phyloP scores from a whole-genome alignment of 2,113 vertebrate species.

The Oenanthe oenanthe region DNA sequence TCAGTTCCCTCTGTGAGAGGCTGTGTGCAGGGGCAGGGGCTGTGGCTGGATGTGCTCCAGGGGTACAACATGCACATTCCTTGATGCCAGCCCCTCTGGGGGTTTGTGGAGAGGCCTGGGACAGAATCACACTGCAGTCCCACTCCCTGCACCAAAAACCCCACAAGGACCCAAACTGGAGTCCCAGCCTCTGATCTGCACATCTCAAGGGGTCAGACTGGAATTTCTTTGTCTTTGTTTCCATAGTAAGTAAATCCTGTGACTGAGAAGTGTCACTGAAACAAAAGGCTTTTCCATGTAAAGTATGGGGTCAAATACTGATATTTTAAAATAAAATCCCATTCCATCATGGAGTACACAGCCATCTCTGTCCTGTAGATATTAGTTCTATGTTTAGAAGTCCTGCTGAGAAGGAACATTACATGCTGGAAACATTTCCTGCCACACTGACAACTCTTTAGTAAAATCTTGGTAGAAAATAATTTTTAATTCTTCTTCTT shows the following conservation, averaged over 20 bases:
- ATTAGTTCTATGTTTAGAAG: not conserved
- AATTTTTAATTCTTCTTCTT: not conserved
- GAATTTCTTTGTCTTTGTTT: not conserved
- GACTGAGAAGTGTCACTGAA: not conserved
- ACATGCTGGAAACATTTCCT: not conserved
- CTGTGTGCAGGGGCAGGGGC: not conserved
- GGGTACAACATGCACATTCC: not conserved
- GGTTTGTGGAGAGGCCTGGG: not conserved
- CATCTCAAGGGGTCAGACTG: not conserved
- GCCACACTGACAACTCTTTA: not conserved
- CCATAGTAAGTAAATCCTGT: rapidly evolving
- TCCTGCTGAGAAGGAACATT: not conserved
- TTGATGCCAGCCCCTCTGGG: not conserved
- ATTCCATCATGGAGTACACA: not conserved
- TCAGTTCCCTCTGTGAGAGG: no score
- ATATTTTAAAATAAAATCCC: not conserved
- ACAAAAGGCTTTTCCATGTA: not conserved
- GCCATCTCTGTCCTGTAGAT: not conserved
- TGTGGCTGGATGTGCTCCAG: not conserved
- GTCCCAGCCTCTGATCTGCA: not conserved
- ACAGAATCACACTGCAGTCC: not conserved
- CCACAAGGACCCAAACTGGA: no score
- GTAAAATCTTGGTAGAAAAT: not conserved
- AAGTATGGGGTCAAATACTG: not conserved
- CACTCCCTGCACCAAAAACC: not conserved